Evolutionary conservation across 2,113 vertebrate genomes (phyloP).

Genomic region (Eolophus roseicapilla): DNA sequence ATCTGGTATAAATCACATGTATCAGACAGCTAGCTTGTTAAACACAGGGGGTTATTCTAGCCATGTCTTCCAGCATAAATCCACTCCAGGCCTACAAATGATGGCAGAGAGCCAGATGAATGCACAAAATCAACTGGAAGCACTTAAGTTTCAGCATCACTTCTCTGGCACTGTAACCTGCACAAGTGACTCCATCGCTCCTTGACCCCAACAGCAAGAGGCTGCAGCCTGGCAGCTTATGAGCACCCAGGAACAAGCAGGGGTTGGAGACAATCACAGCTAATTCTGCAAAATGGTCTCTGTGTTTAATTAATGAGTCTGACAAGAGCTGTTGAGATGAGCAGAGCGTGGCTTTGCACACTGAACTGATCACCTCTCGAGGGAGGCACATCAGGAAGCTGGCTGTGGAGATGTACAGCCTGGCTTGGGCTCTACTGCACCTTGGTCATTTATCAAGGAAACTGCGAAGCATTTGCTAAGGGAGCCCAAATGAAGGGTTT

Average conservation of each 20-base stretch:
- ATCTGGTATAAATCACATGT: background rate
- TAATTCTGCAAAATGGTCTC: background rate
- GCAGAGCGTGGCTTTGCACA: rapidly evolving
- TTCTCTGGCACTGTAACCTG: background rate
- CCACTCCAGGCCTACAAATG: background rate
- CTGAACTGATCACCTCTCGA: background rate
- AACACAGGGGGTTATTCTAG: background rate
- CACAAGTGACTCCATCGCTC: background rate
- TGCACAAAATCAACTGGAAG: background rate
- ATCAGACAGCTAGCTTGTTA: background rate
- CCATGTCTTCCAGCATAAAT: background rate
- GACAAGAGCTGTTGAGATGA: background rate
- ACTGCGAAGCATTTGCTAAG: background rate
- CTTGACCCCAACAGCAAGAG: rapidly evolving
- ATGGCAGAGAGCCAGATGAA: background rate
- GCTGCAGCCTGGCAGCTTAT: background rate
- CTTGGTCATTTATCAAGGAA: background rate
- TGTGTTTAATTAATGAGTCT: background rate
- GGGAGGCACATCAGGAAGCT: rapidly evolving
- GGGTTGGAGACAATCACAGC: background rate
- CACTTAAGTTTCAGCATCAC: background rate
- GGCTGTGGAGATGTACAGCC: background rate
- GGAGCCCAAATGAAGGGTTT: background rate
- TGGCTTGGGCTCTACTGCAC: background rate
- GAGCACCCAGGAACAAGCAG: background rate